A percentile compares a stretch with the other conserved stretches of the same genome.
phyloP scores from a whole-genome alignment of 1,140 invertebrate species.

The Tetramorium alpestre region DNA sequence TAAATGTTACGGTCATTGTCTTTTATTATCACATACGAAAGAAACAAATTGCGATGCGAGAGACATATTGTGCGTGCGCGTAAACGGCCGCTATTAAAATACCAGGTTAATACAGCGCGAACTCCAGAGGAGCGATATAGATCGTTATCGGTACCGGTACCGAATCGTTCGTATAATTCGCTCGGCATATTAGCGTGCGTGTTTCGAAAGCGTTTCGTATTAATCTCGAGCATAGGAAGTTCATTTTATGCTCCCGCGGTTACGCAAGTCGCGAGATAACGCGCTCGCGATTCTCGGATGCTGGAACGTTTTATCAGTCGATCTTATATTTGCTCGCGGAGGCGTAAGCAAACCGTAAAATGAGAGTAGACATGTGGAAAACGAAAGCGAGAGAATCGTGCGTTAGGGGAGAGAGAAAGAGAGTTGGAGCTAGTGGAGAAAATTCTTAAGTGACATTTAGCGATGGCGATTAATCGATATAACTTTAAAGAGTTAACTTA shows the following conservation, averaged over 20 bases:
- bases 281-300: conserved; percentile 22
- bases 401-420: background rate
- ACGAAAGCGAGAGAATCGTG: background rate
- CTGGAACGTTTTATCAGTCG: conserved; percentile 27
- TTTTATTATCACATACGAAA: conserved; percentile 59
- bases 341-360: conserved; percentile 14
- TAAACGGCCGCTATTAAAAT: conserved; percentile 64
- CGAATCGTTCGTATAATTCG: conserved; percentile 52
- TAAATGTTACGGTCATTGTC: conserved; percentile 22
- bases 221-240: conserved; percentile 50
- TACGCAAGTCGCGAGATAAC: conserved; percentile 37
- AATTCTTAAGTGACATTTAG: background rate
- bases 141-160: conserved; percentile 46
- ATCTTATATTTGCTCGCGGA: conserved; percentile 18
- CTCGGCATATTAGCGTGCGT: conserved; percentile 33
- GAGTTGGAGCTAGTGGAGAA: background rate
- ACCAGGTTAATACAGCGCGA: conserved; percentile 59
- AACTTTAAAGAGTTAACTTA: background rate
- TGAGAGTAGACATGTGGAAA: background rate
- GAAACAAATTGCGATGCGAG: conserved; percentile 26
- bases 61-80: conserved; percentile 8
- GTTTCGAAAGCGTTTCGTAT: conserved; percentile 57
- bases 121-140: conserved; percentile 39
- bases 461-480: background rate
- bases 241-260: conserved; percentile 19